phyloP scores from a whole-genome alignment of 2,797 vertebrate genomes.

The Sebastes steindachneri region DNA sequence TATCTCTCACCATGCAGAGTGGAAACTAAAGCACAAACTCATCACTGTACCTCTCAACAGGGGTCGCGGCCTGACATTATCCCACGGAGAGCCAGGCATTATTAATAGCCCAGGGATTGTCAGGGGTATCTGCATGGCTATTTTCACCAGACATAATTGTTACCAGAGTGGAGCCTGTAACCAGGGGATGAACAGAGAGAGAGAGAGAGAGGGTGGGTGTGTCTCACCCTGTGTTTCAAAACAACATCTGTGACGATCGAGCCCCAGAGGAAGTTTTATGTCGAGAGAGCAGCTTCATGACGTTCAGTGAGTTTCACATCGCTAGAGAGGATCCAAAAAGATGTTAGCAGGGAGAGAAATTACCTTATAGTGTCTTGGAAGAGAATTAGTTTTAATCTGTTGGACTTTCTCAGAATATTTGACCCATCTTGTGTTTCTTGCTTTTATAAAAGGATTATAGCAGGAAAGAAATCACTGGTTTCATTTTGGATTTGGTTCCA shows the following conservation, averaged over 20 bases:
- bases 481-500: not conserved
- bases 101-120: constrained; percentile 74
- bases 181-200: constrained; percentile 32
- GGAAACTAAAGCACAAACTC: constrained; percentile 59
- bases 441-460: not conserved
- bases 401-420: not conserved
- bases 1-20: constrained; percentile 17
- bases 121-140: constrained; percentile 58
- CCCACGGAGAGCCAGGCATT: constrained; percentile 59
- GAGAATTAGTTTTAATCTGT: not conserved
- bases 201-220: not conserved
- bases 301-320: constrained; percentile 27
- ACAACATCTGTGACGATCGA: constrained; percentile 54
- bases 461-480: not conserved
- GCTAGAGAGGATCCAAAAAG: not conserved
- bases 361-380: not conserved
- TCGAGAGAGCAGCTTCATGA: constrained; percentile 12
- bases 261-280: constrained; percentile 35
- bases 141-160: constrained; percentile 62
- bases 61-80: constrained; percentile 69
- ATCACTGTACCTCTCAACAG: constrained; percentile 34
- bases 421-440: not conserved
- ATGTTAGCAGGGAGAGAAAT: constrained; percentile 4
- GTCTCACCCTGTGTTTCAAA: constrained; percentile 31
- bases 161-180: constrained; percentile 57